Evolutionary conservation across 2,113 vertebrate species (phyloP).

Genomic region (Gavia stellata): DNA sequence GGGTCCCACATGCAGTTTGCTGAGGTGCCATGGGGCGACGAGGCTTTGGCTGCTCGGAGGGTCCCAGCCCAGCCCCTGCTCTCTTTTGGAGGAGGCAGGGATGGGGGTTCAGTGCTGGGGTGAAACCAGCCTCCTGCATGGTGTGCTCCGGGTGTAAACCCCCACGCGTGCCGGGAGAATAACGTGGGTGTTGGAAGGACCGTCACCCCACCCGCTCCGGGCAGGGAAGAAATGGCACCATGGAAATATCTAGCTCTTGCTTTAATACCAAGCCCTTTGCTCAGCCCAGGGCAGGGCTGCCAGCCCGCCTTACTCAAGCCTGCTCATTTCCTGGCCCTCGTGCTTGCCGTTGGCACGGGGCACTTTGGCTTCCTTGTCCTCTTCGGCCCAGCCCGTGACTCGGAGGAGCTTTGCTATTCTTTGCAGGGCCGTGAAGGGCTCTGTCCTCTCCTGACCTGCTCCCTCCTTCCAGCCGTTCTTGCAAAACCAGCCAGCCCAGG

Average conservation of each 20-base stretch:
- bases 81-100: neutral
- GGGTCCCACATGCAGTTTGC: neutral
- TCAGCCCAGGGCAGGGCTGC: neutral
- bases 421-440: neutral
- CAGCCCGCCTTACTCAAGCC: neutral
- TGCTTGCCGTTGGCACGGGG: neutral
- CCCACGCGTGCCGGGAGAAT: neutral
- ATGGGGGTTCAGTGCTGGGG: neutral
- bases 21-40: neutral
- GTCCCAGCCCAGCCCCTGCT: neutral
- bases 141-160: neutral
- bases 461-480: neutral
- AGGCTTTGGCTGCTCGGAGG: neutral
- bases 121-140: neutral
- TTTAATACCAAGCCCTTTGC: neutral
- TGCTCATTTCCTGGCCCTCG: neutral
- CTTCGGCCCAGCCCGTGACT: neutral
- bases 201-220: neutral
- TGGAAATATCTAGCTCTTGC: neutral
- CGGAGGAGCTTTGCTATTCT: neutral
- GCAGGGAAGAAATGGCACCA: neutral
- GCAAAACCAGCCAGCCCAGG: neutral
- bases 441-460: neutral
- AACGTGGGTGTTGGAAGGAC: neutral
- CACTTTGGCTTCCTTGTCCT: neutral